Percentiles rank a stretch among this genome's conserved stretches.
Conservation (phyloP, 2,888 invertebrate genomes). For the Euspilapteryx auroguttella region DNA sequence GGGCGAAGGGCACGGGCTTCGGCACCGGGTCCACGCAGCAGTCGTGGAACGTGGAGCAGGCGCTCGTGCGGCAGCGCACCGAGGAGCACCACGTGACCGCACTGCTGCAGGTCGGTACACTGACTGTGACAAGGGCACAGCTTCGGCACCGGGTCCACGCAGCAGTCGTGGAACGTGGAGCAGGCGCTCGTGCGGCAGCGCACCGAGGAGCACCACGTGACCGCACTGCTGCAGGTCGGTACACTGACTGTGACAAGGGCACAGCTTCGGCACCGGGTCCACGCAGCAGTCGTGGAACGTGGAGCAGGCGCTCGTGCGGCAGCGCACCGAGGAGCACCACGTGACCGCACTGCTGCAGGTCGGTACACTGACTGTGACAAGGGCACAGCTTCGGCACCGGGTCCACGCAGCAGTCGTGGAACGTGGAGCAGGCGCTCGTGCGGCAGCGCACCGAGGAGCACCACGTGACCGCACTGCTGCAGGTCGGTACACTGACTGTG, state of each 20-base stretch:
- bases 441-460: slow-evolving; percentile 91
- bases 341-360: slow-evolving; percentile 81
- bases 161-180: slow-evolving; percentile 96
- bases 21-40: slow-evolving; percentile 95
- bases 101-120: slow-evolving; percentile 64
- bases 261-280: slow-evolving; percentile 94
- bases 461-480: slow-evolving; percentile 83
- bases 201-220: slow-evolving; percentile 93
- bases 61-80: slow-evolving; percentile 82
- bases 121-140: slow-evolving; percentile 33
- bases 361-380: slow-evolving; percentile 6
- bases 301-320: slow-evolving; percentile 87
- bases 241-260: not conserved
- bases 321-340: slow-evolving; percentile 91
- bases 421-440: slow-evolving; percentile 91
- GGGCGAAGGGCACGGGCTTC: slow-evolving; percentile 97
- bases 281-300: slow-evolving; percentile 97
- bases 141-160: slow-evolving; percentile 93
- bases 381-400: slow-evolving; percentile 91
- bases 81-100: slow-evolving; percentile 95
- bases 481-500: slow-evolving; percentile 44
- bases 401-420: slow-evolving; percentile 94
- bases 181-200: slow-evolving; percentile 87
- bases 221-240: slow-evolving; percentile 70
- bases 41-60: slow-evolving; percentile 96